These are phyloP conservation scores for Platyura marginata DNA, from an alignment of 1,140 invertebrate genomes.

Conservation along the genomic window DNA sequence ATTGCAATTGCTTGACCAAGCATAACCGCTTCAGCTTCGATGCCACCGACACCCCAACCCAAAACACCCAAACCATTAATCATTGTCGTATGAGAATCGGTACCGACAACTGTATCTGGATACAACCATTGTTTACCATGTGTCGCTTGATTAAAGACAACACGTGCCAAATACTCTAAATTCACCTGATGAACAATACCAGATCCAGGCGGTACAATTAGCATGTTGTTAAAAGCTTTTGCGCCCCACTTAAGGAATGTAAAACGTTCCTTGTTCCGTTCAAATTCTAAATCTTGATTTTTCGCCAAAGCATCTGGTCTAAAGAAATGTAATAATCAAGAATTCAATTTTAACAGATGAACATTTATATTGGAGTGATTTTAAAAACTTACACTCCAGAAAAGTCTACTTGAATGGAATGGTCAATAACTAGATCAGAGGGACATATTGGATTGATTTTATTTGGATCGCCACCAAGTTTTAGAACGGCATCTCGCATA, in stretches of 20 bases:
- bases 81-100: conserved; percentile 98
- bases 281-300: conserved; percentile 92
- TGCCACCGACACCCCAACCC: conserved; percentile 52
- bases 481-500: conserved; percentile 88
- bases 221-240: conserved; percentile 86
- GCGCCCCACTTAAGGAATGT: conserved; percentile 96
- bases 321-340: conserved; percentile 24
- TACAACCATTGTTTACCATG: conserved; percentile 37
- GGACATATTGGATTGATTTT: conserved; percentile 96
- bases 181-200: conserved; percentile 99
- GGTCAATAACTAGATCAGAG: conserved; percentile 94
- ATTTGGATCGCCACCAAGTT: conserved; percentile 70
- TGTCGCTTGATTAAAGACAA: conserved; percentile 63
- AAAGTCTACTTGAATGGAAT: conserved; percentile 95
- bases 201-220: conserved; percentile 93
- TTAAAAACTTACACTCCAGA: conserved; percentile 49
- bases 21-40: conserved; percentile 83
- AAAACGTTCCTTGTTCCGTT: conserved; percentile 91
- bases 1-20: conserved; percentile 92
- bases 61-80: conserved; percentile 80
- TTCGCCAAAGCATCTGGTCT: conserved; percentile 76
- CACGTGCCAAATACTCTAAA: conserved; percentile 84
- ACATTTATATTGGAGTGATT: conserved; percentile 1
- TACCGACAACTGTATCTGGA: conserved; percentile 95
- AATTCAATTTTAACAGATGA: conserved; percentile 1